phyloP scores from a whole-genome alignment of 2,888 invertebrate species.

The Coelinius sp. region DNA sequence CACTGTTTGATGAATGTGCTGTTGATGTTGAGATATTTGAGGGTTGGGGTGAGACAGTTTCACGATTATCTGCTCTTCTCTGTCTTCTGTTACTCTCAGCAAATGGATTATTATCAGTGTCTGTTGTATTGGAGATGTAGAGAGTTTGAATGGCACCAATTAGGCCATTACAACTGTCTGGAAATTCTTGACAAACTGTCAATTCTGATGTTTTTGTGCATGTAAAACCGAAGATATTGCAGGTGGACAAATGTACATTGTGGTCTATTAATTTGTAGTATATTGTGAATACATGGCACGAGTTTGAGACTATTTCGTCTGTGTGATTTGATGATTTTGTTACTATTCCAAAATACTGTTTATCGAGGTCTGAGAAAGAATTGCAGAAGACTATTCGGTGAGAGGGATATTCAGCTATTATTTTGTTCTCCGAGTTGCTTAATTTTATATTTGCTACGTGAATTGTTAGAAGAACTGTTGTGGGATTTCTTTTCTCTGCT shows the following conservation, averaged over 20 bases:
- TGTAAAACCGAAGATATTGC: conserved; percentile 86
- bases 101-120: conserved; percentile 56
- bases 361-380: conserved; percentile 90
- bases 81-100: conserved; percentile 43
- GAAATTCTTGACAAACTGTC: conserved; percentile 90
- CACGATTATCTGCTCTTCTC: conserved; percentile 47
- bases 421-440: conserved; percentile 83
- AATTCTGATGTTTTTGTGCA: conserved; percentile 86
- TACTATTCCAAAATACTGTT: conserved; percentile 92
- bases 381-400: conserved; percentile 91
- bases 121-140: conserved; percentile 68
- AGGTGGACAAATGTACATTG: conserved; percentile 83
- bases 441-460: conserved; percentile 85
- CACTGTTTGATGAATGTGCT: conserved; percentile 91
- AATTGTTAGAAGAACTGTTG: conserved; percentile 88
- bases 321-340: conserved; percentile 80
- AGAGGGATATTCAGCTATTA: conserved; percentile 89
- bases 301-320: conserved; percentile 80
- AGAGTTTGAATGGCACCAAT: conserved; percentile 75
- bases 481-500: conserved; percentile 89
- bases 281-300: conserved; percentile 95
- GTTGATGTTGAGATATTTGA: conserved; percentile 86
- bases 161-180: conserved; percentile 82
- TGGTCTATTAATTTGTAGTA: conserved; percentile 90
- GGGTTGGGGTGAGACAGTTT: conserved; percentile 81